Conservation (phyloP, 2,113 vertebrate genomes). For the Brienomyrus brachyistius region DNA sequence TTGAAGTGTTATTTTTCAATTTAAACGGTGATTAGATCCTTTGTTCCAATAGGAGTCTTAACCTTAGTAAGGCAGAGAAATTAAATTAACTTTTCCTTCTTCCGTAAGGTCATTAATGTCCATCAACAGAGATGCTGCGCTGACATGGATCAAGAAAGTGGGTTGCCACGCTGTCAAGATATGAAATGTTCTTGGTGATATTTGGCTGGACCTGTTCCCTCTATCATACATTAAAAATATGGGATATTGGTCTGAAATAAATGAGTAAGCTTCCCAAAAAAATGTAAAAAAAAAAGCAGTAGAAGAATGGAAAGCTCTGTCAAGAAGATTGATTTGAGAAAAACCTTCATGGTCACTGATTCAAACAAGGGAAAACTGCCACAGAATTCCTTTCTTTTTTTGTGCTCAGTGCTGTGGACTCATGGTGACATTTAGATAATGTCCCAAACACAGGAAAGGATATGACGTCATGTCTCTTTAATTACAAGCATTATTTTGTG, state of each 20-base stretch:
- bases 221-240: not conserved
- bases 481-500: not conserved
- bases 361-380: not conserved
- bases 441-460: not conserved
- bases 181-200: not conserved
- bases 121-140: not conserved
- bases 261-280: not conserved
- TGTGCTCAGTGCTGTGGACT: not conserved
- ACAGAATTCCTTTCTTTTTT: not conserved
- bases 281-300: not conserved
- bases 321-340: not conserved
- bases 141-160: not conserved
- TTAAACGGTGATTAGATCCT: not conserved
- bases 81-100: conserved; percentile 7
- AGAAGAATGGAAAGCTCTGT: not conserved
- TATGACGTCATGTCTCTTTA: not conserved
- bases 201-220: conserved; percentile 18
- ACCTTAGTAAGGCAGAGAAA: not conserved
- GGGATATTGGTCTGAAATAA: not conserved
- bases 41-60: not conserved
- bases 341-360: conserved; percentile 1
- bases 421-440: not conserved
- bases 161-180: not conserved
- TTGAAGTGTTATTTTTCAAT: conserved; percentile 4
- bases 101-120: not conserved